phyloP scores from a whole-genome alignment of 2,797 vertebrate genomes.

The Sus cebifrons region DNA sequence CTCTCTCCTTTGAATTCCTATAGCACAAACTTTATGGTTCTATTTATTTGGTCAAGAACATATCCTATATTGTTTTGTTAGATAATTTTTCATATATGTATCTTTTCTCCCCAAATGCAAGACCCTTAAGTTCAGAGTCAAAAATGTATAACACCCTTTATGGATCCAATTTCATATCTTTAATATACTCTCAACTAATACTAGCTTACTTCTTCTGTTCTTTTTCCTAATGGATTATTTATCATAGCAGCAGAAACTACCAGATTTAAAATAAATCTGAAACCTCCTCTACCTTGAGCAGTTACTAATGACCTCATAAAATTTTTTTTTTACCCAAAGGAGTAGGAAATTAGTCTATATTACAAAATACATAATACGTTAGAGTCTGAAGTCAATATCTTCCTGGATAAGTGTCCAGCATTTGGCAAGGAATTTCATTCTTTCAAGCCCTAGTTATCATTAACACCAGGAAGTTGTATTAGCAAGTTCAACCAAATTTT shows the following conservation, averaged over 20 bases:
- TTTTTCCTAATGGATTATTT: constrained; percentile 53
- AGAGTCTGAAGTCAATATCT: constrained; percentile 42
- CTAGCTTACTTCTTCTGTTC: constrained; percentile 48
- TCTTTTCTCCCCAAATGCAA: constrained; percentile 48
- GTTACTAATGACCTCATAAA: not conserved
- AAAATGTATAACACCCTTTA: not conserved
- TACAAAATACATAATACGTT: constrained; percentile 21
- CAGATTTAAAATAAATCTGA: constrained; percentile 67
- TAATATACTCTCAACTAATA: constrained; percentile 35
- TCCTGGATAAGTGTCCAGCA: not conserved
- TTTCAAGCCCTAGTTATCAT: constrained; percentile 16
- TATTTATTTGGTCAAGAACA: constrained; percentile 42
- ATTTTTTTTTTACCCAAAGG: constrained; percentile 44
- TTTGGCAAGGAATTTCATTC: constrained; percentile 40
- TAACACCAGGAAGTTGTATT: constrained; percentile 23
- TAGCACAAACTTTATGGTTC: not conserved
- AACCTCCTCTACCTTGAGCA: constrained; percentile 6
- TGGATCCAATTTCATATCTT: not conserved
- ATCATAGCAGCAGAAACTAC: constrained; percentile 22
- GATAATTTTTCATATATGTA: constrained; percentile 5
- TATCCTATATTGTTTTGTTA: not conserved
- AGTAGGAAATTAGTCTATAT: constrained; percentile 6
- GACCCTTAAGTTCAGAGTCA: not conserved
- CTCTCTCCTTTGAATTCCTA: not conserved
- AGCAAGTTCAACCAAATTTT: constrained; percentile 51